These are phyloP conservation scores for Sarcoramphus papa DNA, from an alignment of 2,797 vertebrate species.

Conservation along the genomic window DNA sequence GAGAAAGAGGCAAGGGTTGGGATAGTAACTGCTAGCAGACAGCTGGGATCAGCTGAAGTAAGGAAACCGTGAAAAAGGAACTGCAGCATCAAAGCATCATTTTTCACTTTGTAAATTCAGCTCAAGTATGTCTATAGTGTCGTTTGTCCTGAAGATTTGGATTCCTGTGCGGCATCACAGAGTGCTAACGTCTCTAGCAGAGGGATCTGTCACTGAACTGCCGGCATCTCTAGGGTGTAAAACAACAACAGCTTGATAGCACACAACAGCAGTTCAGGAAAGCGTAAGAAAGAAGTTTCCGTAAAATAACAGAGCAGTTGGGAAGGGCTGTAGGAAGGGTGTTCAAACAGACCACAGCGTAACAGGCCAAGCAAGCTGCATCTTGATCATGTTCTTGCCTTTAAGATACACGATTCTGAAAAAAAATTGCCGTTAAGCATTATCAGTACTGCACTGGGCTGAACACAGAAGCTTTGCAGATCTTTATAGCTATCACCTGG, in stretches of 20 bases:
- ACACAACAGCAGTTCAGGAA: not conserved
- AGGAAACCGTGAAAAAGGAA: not conserved
- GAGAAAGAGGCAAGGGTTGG: not conserved
- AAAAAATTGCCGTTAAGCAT: not conserved
- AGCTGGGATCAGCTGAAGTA: not conserved
- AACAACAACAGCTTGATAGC: not conserved
- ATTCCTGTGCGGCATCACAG: not conserved
- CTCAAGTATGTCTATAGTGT: not conserved
- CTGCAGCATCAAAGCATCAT: not conserved
- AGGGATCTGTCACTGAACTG: not conserved
- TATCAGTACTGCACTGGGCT: not conserved
- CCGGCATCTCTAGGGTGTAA: not conserved
- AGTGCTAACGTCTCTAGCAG: not conserved
- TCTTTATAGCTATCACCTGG: not conserved
- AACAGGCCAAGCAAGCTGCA: not conserved
- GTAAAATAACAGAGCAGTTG: not conserved
- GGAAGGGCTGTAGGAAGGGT: not conserved
- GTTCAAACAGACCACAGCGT: not conserved
- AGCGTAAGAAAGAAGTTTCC: not conserved
- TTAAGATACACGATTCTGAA: not conserved
- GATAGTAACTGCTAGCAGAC: not conserved
- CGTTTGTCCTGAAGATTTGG: not conserved
- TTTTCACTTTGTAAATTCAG: not conserved
- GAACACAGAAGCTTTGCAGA: not conserved
- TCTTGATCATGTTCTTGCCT: not conserved